Conservation (phyloP, 2,797 vertebrate genomes). For the Enteromius treurensis region DNA sequence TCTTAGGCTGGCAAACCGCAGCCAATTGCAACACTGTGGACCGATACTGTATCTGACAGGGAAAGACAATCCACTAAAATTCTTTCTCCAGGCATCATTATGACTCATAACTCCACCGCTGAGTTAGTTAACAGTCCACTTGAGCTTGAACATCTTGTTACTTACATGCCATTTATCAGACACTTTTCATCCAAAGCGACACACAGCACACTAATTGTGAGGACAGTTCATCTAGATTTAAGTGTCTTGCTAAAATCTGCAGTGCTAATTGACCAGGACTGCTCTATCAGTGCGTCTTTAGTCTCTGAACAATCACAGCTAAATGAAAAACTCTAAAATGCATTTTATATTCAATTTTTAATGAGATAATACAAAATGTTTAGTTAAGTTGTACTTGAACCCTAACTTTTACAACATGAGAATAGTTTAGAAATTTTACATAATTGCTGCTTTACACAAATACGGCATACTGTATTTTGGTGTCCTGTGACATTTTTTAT, state of each 20-base stretch:
- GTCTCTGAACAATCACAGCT: background rate
- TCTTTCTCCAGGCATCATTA: conserved; percentile 28
- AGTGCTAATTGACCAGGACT: conserved; percentile 2
- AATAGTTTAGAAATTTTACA: background rate
- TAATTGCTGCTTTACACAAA: background rate
- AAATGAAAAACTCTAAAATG: background rate
- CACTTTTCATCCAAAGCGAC: conserved; percentile 1
- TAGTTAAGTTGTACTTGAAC: background rate
- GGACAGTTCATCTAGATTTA: conserved; percentile 24
- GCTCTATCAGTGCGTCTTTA: conserved; percentile 17
- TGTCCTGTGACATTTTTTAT: background rate
- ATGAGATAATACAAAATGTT: background rate
- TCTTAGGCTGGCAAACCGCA: background rate
- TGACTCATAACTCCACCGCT: conserved; percentile 22
- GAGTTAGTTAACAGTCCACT: conserved; percentile 39
- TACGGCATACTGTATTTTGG: background rate
- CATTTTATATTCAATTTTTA: background rate
- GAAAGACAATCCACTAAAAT: conserved; percentile 12
- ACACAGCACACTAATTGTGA: background rate
- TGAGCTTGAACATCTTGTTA: conserved; percentile 37
- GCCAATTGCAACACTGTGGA: background rate
- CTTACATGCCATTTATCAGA: conserved; percentile 32
- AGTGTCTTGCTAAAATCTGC: conserved; percentile 4
- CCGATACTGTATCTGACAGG: conserved; percentile 15
- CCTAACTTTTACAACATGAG: background rate